These are phyloP conservation scores for Stercorarius parasiticus DNA, from an alignment of 2,113 vertebrate species.

Conservation along the genomic window DNA sequence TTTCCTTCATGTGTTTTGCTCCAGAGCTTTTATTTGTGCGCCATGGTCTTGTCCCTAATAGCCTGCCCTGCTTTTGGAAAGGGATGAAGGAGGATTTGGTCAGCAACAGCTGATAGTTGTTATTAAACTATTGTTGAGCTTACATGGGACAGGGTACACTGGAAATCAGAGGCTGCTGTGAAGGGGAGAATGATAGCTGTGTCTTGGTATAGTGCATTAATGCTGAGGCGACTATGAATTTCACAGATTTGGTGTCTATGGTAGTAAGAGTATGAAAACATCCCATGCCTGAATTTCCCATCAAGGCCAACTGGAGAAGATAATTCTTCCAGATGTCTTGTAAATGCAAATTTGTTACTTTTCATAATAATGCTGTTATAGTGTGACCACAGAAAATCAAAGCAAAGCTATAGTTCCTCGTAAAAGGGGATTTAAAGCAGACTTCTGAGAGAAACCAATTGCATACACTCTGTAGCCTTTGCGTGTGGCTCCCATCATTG, in stretches of 20 bases:
- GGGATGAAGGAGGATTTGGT: background rate
- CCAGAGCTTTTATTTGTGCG: background rate
- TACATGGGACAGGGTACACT: background rate
- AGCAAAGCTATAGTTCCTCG: background rate
- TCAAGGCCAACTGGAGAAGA: background rate
- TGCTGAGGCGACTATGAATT: background rate
- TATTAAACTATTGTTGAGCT: background rate
- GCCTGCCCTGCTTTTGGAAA: background rate
- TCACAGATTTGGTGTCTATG: background rate
- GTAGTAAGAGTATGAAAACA: background rate
- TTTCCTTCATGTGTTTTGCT: background rate
- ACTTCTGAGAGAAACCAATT: background rate
- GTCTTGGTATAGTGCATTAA: background rate
- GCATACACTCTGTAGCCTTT: background rate
- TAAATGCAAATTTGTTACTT: background rate
- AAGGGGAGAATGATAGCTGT: background rate
- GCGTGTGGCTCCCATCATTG: background rate
- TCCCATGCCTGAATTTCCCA: background rate
- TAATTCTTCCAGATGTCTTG: background rate
- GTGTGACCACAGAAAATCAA: background rate
- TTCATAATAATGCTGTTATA: background rate
- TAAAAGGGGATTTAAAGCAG: background rate
- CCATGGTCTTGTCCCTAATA: background rate
- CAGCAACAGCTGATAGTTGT: background rate
- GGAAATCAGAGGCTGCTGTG: background rate